Evolutionary conservation across 2,888 invertebrate species (phyloP).

Genomic region (Furcula furcula): DNA sequence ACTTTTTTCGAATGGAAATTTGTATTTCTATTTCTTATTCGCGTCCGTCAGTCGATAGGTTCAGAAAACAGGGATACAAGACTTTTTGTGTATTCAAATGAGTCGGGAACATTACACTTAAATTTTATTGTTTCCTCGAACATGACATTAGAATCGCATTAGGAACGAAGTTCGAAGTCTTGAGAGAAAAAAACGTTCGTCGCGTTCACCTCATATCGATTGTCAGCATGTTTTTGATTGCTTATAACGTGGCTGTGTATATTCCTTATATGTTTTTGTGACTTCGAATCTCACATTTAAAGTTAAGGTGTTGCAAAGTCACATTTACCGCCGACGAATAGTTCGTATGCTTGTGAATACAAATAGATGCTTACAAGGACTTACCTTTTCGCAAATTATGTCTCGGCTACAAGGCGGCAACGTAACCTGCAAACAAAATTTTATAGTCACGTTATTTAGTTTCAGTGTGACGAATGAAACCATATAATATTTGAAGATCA

Average conservation of each 20-base stretch:
- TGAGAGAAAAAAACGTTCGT: conserved; percentile 29
- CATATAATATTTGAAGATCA: no score
- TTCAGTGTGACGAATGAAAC: conserved; percentile 29
- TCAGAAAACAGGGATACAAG: conserved; percentile 25
- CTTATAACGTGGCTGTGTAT: conserved; percentile 18
- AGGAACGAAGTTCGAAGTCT: conserved; percentile 21
- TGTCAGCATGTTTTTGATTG: conserved; percentile 31
- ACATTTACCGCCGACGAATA: conserved; percentile 21
- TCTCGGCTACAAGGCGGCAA: conserved; percentile 57
- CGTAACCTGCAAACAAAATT: conserved; percentile 70
- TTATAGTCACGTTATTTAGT: conserved; percentile 52
- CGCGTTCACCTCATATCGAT: conserved; percentile 27
- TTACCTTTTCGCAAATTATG: conserved; percentile 76
- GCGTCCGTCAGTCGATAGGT: conserved; percentile 17
- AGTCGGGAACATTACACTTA: conserved; percentile 38
- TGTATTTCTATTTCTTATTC: conserved; percentile 33
- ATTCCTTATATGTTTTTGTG: conserved; percentile 20
- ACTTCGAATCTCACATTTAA: conserved; percentile 26
- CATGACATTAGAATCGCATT: conserved; percentile 38
- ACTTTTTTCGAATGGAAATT: conserved; percentile 37
- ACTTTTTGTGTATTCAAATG: conserved; percentile 34
- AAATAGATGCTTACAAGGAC: conserved; percentile 59
- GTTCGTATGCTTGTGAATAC: conserved; percentile 57
- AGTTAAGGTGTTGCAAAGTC: conserved; percentile 30
- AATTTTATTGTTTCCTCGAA: conserved; percentile 37